Conservation (phyloP, 2,888 invertebrate species). For the Nephrotoma flavescens region DNA sequence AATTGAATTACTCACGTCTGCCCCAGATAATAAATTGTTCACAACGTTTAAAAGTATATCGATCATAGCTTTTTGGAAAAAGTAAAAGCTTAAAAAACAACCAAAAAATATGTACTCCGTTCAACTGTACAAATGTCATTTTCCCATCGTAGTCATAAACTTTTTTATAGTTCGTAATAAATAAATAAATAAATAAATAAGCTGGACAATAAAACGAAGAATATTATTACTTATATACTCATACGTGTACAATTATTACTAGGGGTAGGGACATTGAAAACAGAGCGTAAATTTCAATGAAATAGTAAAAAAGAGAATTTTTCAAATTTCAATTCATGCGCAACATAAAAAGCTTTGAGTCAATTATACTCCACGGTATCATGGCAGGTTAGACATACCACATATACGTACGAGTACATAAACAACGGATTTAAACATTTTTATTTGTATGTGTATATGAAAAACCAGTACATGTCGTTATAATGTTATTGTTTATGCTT, state of each 20-base stretch:
- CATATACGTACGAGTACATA: not conserved
- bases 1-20: too few relatives aligned
- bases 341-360: not conserved
- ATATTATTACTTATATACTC: too few relatives aligned
- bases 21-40: too few relatives aligned
- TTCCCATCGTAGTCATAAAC: not conserved
- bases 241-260: not conserved
- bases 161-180: not conserved
- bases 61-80: too few relatives aligned
- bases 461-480: not conserved
- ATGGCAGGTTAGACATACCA: too few relatives aligned
- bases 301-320: not conserved
- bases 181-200: not conserved
- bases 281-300: not conserved
- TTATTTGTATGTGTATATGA: not conserved
- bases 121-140: not conserved
- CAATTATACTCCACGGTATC: not conserved
- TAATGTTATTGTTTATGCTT: not conserved
- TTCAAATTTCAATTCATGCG: not conserved
- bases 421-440: not conserved
- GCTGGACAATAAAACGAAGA: not conserved
- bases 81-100: too few relatives aligned
- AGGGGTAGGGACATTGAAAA: not conserved
- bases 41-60: too few relatives aligned
- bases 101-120: not conserved